phyloP scores from a whole-genome alignment of 2,888 invertebrate genomes.

The Pyrrhia umbra region DNA sequence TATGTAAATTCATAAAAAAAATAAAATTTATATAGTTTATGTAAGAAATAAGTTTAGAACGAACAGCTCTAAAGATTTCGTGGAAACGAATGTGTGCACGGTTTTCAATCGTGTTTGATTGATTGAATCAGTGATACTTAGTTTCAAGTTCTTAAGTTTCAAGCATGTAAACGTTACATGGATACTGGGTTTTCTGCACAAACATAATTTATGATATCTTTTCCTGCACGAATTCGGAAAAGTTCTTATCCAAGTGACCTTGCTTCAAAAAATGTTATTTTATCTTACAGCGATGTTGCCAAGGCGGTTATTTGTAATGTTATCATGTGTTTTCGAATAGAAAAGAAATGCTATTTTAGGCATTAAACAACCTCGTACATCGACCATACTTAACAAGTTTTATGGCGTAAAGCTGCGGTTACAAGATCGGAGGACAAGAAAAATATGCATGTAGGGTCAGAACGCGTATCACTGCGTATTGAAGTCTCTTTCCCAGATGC shows the following conservation, averaged over 20 bases:
- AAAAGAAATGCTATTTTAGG: slow-evolving; percentile 12
- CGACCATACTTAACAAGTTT: slow-evolving; percentile 12
- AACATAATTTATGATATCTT: background rate
- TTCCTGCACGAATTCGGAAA: slow-evolving; percentile 2
- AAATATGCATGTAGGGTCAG: background rate
- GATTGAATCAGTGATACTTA: slow-evolving; percentile 30
- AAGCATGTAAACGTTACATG: slow-evolving; percentile 7
- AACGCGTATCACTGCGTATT: too few relatives aligned
- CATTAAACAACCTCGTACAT: slow-evolving; percentile 13
- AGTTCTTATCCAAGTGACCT: slow-evolving; percentile 3
- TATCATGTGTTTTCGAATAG: slow-evolving; percentile 15
- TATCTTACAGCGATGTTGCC: slow-evolving; percentile 5
- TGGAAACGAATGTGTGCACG: slow-evolving; percentile 9
- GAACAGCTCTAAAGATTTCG: background rate
- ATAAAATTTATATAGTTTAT: too few relatives aligned
- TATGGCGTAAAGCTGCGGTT: slow-evolving; percentile 3
- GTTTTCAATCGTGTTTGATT: slow-evolving; percentile 38
- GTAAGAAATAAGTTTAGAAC: background rate
- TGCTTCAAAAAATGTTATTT: slow-evolving; percentile 7
- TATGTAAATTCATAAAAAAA: too few relatives aligned
- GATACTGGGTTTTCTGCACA: slow-evolving; percentile 7
- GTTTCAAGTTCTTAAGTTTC: too few relatives aligned
- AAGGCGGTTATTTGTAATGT: slow-evolving; percentile 14
- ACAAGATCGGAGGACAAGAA: background rate
- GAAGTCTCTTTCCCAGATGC: too few relatives aligned